Evolutionary conservation across 1,140 invertebrate species (phyloP), one percentile per base, ranked within the genome.

Genomic region (Pectinophora gossypiella): DNA sequence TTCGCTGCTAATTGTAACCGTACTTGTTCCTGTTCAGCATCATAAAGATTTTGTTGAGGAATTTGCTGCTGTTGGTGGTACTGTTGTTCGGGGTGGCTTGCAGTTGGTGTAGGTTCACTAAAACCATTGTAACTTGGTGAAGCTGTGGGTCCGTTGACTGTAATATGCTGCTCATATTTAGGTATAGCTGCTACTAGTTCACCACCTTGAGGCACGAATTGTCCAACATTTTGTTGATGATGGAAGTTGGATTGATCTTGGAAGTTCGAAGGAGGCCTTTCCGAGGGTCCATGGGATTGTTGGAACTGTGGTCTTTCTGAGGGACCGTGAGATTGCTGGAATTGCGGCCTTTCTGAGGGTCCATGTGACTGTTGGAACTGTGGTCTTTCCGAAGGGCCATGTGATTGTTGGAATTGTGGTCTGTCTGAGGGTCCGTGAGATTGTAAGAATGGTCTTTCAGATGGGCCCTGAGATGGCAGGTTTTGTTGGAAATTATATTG

Each of bases 151-250:
- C 88, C 79, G 23, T 85, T 87, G 16, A 91, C 87, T 3, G 90
- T 90, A 36, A 92, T 92, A 68, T 95, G 93, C 60, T 94, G 93
- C 79, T 95, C 94, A 52, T 91, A 91, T 82, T 93, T 94, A 5
- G 94, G 91, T 49, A 95, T 90, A 20, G 93, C 90, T 54, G 92
- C 90, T n/a, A 93, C 90, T 35, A 94, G 83, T 80, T 94, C 92
- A 12, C 92, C 92, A 2, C 87, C 90, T 1, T 90, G 88, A 36
- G 89, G 90, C 12, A 90, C 76, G 64, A 90, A 83, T 59, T 88
- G 85, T 7, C 78, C 68, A 56, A 88, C 62, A 64, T 81, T 76
- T 61, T 85, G 81, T 51, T 77, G 74, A 57, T 75, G 79, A 51
- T 71, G 67, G 16, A 60, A 47, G n/a, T n/a, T n/a, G 42, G 67